A percentile compares a stretch with the other conserved stretches of the same genome.
phyloP scores from a whole-genome alignment of 2,797 vertebrate genomes.

The Hoplostethus atlanticus region DNA sequence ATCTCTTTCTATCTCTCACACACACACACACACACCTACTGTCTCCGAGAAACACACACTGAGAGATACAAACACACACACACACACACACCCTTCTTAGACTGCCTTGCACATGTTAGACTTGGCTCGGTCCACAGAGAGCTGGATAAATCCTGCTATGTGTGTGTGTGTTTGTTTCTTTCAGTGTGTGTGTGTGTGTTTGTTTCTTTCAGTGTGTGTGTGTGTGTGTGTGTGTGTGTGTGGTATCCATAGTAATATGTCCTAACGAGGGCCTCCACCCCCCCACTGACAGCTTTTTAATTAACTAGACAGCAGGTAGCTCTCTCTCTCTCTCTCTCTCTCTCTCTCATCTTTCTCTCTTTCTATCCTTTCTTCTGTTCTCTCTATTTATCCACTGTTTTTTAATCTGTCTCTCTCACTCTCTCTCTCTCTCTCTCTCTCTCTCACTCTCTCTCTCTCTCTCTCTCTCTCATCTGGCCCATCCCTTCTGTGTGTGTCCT shows the following conservation, averaged over 20 bases:
- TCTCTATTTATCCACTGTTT: too few relatives aligned
- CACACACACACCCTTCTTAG: not conserved
- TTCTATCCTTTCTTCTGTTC: too few relatives aligned
- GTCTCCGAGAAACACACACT: not conserved
- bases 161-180: not conserved
- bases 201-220: not conserved
- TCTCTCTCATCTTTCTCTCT: too few relatives aligned
- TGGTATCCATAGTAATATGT: slow-evolving; percentile 49
- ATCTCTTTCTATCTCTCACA: not conserved
- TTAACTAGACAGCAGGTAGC: slow-evolving; percentile 65
- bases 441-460: not conserved
- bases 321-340: slow-evolving; percentile 24
- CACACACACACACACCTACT: too few relatives aligned
- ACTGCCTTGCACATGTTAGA: slow-evolving; percentile 7
- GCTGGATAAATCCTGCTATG: not conserved
- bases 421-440: not conserved
- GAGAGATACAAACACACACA: too few relatives aligned
- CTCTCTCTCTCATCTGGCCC: slow-evolving; percentile 5
- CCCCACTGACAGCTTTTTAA: slow-evolving; percentile 56
- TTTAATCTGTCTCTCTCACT: slow-evolving; percentile 20
- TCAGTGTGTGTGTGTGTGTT: slow-evolving; percentile 6
- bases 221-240: slow-evolving; percentile 11
- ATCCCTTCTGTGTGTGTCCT: slow-evolving; percentile 26
- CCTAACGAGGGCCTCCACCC: slow-evolving; percentile 25
- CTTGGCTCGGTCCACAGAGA: slow-evolving; percentile 7